Evolutionary conservation across 2,113 vertebrate species (phyloP).

Genomic region (Neofelis nebulosa): DNA sequence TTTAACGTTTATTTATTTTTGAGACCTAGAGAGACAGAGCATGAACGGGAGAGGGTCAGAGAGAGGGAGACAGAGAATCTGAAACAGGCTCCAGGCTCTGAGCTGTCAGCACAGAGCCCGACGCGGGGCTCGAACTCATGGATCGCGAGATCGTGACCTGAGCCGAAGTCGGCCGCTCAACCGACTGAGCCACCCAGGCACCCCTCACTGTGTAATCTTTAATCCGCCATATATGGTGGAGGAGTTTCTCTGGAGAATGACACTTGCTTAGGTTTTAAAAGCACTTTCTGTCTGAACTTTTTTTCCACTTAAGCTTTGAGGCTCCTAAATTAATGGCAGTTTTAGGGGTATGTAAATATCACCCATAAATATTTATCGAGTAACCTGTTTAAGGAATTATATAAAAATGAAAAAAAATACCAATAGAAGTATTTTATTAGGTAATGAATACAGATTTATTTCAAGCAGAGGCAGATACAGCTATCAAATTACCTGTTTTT

Average conservation of each 20-base stretch:
- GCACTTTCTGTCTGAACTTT: background rate
- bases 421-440: slow-evolving; percentile 12
- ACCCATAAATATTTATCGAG: background rate
- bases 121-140: no score
- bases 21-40: no score
- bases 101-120: no score
- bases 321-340: background rate
- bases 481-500: background rate
- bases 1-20: no score
- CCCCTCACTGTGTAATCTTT: background rate
- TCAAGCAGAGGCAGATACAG: background rate
- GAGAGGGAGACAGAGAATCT: no score
- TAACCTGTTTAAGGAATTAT: background rate
- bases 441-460: slow-evolving; percentile 12
- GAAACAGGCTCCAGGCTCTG: no score
- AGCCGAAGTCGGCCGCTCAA: no score
- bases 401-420: background rate
- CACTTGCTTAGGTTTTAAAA: background rate
- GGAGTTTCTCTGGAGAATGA: background rate
- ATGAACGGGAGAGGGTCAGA: no score
- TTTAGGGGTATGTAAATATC: background rate
- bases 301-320: slow-evolving; percentile 15
- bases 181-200: no score
- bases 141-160: no score
- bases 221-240: background rate